A percentile compares a stretch with the other conserved stretches of the same genome.
phyloP scores from a whole-genome alignment of 2,797 vertebrate species.

The Tiaroga cobitis region DNA sequence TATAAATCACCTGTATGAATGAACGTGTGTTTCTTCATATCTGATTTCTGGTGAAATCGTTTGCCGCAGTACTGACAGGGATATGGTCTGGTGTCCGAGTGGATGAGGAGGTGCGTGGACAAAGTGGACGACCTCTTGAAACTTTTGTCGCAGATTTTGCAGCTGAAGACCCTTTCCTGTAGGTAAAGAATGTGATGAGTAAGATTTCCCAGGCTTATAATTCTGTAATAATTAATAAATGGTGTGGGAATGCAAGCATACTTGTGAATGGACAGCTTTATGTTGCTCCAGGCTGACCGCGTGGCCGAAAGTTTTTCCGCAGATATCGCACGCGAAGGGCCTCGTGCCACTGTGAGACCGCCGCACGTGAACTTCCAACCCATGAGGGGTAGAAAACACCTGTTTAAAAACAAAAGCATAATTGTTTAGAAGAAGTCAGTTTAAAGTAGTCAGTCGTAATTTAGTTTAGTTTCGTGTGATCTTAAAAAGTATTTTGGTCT shows the following conservation, averaged over 20 bases:
- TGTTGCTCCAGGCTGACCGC: slow-evolving; percentile 97
- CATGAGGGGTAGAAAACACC: slow-evolving; percentile 98
- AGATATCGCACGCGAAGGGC: slow-evolving; percentile 95
- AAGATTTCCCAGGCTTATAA: no score
- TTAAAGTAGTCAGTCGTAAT: background rate
- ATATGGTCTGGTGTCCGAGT: slow-evolving; percentile 96
- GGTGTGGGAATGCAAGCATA: slow-evolving; percentile 57
- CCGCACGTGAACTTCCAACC: slow-evolving; percentile 95
- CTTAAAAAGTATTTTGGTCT: background rate
- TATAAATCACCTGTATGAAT: slow-evolving; percentile 89
- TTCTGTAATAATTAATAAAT: background rate
- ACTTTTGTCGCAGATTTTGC: slow-evolving; percentile 97
- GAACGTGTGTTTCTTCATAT: slow-evolving; percentile 99
- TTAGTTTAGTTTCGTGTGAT: background rate
- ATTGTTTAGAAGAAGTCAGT: background rate
- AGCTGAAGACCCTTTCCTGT: slow-evolving; percentile 97
- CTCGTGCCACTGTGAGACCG: slow-evolving; percentile 96
- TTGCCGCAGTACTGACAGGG: slow-evolving; percentile 98
- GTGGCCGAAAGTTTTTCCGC: slow-evolving; percentile 98
- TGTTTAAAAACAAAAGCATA: slow-evolving; percentile 61
- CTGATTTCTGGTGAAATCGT: slow-evolving; percentile 98
- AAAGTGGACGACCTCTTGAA: slow-evolving; percentile 97
- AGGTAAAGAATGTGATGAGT: background rate
- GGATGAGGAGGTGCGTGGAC: slow-evolving; percentile 97
- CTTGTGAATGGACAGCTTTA: slow-evolving; percentile 97